Percentiles rank a stretch among this genome's conserved stretches.
These are phyloP conservation scores for Rhabdomys dilectus DNA, from an alignment of 2,113 vertebrate species.

Conservation along the genomic window DNA sequence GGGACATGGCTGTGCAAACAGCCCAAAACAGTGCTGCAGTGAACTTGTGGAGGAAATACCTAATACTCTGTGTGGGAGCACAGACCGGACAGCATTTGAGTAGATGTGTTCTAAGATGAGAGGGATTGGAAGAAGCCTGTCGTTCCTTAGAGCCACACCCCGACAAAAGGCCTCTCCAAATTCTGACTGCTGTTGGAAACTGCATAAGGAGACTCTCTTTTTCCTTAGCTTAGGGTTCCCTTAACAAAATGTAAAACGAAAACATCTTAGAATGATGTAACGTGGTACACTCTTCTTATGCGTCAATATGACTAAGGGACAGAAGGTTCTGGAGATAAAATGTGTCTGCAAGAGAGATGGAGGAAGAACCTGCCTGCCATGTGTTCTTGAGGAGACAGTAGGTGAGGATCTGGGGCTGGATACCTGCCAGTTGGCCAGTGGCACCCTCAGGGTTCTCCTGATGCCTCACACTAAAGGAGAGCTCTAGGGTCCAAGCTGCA, in stretches of 20 bases:
- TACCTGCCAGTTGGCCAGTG: not conserved
- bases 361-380: not conserved
- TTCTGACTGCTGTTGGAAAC: slow-evolving; percentile 10
- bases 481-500: not conserved
- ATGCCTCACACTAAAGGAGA: not conserved
- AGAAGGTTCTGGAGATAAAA: slow-evolving; percentile 11
- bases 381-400: not conserved
- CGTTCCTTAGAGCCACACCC: not conserved
- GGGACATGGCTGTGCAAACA: not conserved
- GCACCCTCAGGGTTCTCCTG: not conserved
- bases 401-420: not conserved
- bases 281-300: not conserved
- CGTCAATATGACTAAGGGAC: not conserved
- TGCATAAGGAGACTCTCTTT: not conserved
- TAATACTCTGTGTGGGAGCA: not conserved
- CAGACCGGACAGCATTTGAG: not conserved
- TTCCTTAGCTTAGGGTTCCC: slow-evolving; percentile 30
- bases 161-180: not conserved
- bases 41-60: not conserved
- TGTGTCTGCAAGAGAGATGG: not conserved
- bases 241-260: slow-evolving; percentile 15
- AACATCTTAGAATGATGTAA: slow-evolving; percentile 36
- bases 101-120: not conserved
- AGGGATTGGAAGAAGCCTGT: not conserved
- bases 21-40: not conserved